Percentiles rank a stretch among this genome's conserved stretches.
Evolutionary conservation across 2,113 vertebrate species (phyloP).

Genomic region (Rafetus swinhoei): DNA sequence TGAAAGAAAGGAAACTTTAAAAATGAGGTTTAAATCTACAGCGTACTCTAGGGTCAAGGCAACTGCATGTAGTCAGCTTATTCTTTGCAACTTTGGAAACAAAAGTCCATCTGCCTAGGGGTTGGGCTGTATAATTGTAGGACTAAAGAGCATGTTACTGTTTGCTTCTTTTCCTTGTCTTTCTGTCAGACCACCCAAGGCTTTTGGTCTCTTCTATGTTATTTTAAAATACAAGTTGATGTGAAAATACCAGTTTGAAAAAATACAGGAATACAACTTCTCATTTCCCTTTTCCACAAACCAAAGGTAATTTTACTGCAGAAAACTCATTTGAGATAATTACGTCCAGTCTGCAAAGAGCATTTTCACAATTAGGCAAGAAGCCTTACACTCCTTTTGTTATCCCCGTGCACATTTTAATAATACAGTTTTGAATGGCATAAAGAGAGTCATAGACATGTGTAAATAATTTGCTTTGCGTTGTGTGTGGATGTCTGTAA

Average conservation of each 20-base stretch:
- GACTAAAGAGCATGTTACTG: neutral
- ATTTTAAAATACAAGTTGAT: constrained; percentile 34
- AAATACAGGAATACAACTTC: constrained; percentile 17
- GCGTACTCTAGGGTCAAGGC: constrained; percentile 37
- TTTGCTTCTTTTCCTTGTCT: constrained; percentile 54
- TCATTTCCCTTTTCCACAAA: neutral
- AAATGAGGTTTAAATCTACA: constrained; percentile 22
- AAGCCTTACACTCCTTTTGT: neutral
- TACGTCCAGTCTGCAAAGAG: neutral
- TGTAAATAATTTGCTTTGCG: neutral
- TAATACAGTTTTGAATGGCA: neutral
- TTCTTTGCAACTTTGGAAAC: constrained; percentile 72
- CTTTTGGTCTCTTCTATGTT: constrained; percentile 48
- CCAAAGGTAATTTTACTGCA: neutral
- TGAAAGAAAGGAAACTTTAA: neutral
- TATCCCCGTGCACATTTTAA: neutral
- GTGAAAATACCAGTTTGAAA: constrained; percentile 20
- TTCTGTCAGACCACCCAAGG: constrained; percentile 82
- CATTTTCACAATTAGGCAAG: neutral
- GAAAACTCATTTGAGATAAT: neutral
- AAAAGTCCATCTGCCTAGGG: constrained; percentile 84
- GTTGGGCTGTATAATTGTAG: constrained; percentile 57
- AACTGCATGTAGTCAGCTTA: constrained; percentile 58
- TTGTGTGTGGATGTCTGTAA: neutral
- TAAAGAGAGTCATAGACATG: neutral